These are phyloP conservation scores for Pollimyrus isidori DNA, from an alignment of 2,113 vertebrate species.

Conservation along the genomic window DNA sequence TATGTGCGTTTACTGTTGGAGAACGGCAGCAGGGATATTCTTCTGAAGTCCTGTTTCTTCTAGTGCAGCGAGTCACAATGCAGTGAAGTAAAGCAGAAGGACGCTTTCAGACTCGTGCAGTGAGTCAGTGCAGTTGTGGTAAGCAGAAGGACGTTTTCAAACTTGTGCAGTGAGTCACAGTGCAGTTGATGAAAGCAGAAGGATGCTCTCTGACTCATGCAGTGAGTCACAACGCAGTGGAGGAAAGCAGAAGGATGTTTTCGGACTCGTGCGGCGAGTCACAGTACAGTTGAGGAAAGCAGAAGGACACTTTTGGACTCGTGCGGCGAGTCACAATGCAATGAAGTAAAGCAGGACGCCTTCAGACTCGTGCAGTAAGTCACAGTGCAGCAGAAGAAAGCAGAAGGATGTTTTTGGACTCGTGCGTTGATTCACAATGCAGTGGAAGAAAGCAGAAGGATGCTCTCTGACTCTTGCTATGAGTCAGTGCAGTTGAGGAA, in stretches of 20 bases:
- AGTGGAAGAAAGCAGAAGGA: neutral
- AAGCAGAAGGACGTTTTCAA: fast-evolving
- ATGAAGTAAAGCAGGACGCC: neutral
- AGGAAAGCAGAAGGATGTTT: neutral
- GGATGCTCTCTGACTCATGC: fast-evolving
- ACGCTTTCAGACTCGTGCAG: neutral
- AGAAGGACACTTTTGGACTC: neutral
- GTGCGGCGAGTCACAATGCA: neutral
- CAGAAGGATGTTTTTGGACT: neutral
- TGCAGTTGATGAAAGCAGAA: neutral
- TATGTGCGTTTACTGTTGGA: neutral
- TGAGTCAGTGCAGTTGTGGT: too few species aligned
- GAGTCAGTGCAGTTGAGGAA: neutral
- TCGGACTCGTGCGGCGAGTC: neutral
- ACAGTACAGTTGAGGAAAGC: neutral
- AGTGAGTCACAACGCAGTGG: neutral
- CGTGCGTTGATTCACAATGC: neutral
- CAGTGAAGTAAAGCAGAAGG: neutral
- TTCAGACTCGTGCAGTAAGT: neutral
- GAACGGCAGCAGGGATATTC: neutral
- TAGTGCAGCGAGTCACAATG: neutral
- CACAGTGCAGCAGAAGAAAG: neutral
- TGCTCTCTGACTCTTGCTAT: fast-evolving
- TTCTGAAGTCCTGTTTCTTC: neutral
- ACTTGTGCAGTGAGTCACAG: neutral